These are phyloP conservation scores for Caranx melampygus DNA, from an alignment of 2,113 vertebrate species.

Conservation along the genomic window DNA sequence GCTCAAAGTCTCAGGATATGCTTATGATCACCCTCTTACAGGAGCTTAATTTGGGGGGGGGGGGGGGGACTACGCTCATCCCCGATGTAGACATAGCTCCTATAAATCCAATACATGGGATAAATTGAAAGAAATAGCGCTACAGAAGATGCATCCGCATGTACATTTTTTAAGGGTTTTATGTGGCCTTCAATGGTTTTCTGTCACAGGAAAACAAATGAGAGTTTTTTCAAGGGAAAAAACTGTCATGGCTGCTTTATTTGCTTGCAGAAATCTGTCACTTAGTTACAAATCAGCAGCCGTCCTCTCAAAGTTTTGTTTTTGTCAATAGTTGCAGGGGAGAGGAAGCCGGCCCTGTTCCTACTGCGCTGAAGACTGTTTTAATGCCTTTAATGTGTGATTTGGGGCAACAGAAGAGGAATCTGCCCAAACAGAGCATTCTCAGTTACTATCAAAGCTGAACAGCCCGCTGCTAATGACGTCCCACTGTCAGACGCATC, in stretches of 20 bases:
- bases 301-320: conserved; percentile 71
- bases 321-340: conserved; percentile 77
- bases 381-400: conserved; percentile 78
- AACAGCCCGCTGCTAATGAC: conserved; percentile 59
- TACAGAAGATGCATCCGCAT: conserved; percentile 49
- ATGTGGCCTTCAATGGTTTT: conserved; percentile 63
- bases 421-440: conserved; percentile 68
- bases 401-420: conserved; percentile 63
- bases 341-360: conserved; percentile 56
- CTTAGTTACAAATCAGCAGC: conserved; percentile 73
- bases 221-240: conserved; percentile 58
- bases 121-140: conserved; percentile 71
- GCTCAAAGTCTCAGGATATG: conserved; percentile 70
- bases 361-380: conserved; percentile 67
- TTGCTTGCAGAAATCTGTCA: conserved; percentile 71
- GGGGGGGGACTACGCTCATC: conserved; percentile 37
- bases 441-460: conserved; percentile 74
- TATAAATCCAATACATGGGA: conserved; percentile 49
- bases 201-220: conserved; percentile 63
- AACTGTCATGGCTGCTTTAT: conserved; percentile 56
- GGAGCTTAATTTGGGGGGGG: conserved; percentile 63
- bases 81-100: conserved; percentile 47
- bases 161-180: conserved; percentile 63
- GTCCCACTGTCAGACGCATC: conserved; percentile 57
- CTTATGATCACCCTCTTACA: conserved; percentile 71